Evolutionary conservation across 2,113 vertebrate genomes (phyloP).

Genomic region (Oncorhynchus clarkii): DNA sequence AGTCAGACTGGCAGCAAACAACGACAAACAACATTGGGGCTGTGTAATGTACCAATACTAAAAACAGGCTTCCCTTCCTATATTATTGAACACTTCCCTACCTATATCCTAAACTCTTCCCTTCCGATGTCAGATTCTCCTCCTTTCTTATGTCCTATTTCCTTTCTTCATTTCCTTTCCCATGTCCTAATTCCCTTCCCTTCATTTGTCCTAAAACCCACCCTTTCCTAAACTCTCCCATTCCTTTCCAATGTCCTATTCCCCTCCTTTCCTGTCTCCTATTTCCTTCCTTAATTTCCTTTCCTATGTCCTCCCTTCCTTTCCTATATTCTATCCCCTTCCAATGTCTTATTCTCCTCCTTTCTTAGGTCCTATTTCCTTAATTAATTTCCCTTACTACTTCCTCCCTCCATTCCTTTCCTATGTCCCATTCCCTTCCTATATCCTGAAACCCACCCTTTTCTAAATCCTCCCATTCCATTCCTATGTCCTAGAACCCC

Average conservation of each 20-base stretch:
- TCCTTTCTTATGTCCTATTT: background rate
- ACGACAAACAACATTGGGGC: background rate
- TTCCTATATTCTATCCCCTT: background rate
- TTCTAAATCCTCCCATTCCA: too few species aligned
- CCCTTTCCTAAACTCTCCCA: background rate
- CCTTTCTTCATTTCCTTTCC: background rate
- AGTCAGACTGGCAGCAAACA: conserved; percentile 28
- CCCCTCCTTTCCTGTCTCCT: too few species aligned
- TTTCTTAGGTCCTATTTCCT: background rate
- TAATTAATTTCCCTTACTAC: background rate
- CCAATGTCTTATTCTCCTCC: background rate
- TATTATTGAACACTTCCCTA: background rate
- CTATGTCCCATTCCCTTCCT: background rate
- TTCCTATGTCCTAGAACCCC: too few species aligned
- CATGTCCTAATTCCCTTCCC: background rate
- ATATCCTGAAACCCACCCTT: background rate
- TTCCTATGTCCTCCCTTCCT: background rate
- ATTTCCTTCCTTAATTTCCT: too few species aligned
- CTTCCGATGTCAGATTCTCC: background rate
- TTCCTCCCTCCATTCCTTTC: too few species aligned
- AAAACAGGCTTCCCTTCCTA: background rate
- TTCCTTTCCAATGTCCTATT: background rate
- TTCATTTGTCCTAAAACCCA: too few species aligned
- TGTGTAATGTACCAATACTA: background rate
- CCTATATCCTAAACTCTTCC: background rate